These are phyloP conservation scores for Osmerus mordax DNA, from an alignment of 2,113 vertebrate genomes.

Conservation along the genomic window DNA sequence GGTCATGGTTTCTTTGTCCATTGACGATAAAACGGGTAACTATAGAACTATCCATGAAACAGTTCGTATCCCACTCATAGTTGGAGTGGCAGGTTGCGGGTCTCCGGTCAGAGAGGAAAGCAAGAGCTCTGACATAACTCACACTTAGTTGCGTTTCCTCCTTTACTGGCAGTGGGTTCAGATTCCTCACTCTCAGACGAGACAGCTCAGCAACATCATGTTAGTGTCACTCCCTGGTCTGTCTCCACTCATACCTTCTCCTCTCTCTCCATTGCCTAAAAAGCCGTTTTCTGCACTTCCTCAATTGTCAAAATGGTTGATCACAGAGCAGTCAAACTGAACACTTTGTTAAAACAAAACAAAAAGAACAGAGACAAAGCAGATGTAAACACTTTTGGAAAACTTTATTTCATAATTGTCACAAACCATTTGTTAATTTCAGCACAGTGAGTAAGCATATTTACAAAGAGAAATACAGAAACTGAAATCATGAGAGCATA, in stretches of 20 bases:
- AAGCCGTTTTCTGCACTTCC: no score
- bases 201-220: background rate
- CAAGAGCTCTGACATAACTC: background rate
- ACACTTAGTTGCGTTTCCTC: no score
- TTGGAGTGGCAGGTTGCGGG: background rate
- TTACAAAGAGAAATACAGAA: background rate
- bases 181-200: background rate
- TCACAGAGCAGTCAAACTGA: background rate
- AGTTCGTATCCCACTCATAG: background rate
- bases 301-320: no score
- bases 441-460: background rate
- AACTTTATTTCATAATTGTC: background rate
- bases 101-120: background rate
- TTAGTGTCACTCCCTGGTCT: no score
- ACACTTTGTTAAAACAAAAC: background rate
- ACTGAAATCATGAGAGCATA: slow-evolving; percentile 55
- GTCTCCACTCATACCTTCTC: no score
- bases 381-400: no score
- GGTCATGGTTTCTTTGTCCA: slow-evolving; percentile 55
- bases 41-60: background rate
- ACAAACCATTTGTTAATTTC: background rate
- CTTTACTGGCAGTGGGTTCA: background rate
- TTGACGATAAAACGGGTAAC: background rate
- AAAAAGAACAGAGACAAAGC: no score
- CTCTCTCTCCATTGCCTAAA: no score